These are phyloP conservation scores for Anoplolepis gracilipes DNA, from an alignment of 1,140 invertebrate genomes.

Conservation along the genomic window DNA sequence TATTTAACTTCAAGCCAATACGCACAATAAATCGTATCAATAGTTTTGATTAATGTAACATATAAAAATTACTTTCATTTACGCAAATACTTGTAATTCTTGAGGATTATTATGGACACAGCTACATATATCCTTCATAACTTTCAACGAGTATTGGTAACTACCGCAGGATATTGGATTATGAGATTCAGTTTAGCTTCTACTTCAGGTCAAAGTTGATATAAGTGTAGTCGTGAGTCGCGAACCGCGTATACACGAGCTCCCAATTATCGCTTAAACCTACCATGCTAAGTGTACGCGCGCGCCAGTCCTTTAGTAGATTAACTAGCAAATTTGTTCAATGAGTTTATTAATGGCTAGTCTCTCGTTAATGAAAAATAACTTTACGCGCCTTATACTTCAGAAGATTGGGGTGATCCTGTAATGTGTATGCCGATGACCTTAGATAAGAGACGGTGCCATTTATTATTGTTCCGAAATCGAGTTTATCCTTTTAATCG, in stretches of 20 bases:
- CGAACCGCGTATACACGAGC: constrained; percentile 49
- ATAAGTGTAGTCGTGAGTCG: constrained; percentile 42
- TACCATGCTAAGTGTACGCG: constrained; percentile 57
- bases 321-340: constrained; percentile 66
- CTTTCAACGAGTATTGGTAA: background rate
- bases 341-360: constrained; percentile 58
- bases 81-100: background rate
- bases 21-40: background rate
- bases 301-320: constrained; percentile 54
- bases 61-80: background rate
- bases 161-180: constrained; percentile 13
- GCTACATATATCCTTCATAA: too few species aligned
- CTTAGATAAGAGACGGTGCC: constrained; percentile 63
- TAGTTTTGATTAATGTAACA: background rate
- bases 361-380: constrained; percentile 71
- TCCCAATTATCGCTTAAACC: constrained; percentile 72
- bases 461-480: constrained; percentile 71
- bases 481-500: constrained; percentile 64
- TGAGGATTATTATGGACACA: background rate
- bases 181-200: background rate
- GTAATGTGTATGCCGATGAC: constrained; percentile 59
- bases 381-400: constrained; percentile 40
- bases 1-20: background rate
- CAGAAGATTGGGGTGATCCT: constrained; percentile 30
- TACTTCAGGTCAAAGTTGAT: constrained; percentile 44